A percentile compares a stretch with the other conserved stretches of the same genome.
Conservation (phyloP, 2,888 invertebrate genomes). For the Subacronicta megacephala region DNA sequence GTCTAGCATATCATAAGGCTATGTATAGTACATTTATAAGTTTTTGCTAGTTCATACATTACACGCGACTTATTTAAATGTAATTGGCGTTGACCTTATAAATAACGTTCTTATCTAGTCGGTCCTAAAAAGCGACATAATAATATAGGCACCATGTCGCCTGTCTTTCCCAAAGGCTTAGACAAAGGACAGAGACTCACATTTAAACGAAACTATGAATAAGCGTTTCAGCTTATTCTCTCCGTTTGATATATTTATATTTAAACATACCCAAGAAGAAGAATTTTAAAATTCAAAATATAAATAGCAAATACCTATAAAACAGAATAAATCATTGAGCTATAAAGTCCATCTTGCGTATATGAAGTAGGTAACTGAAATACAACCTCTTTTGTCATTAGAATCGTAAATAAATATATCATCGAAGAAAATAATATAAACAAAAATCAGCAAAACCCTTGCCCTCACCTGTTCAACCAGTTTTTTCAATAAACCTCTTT, state of each 20-base stretch:
- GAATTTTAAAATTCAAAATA: neutral
- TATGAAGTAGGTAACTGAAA: constrained; percentile 20
- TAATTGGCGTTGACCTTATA: constrained; percentile 25
- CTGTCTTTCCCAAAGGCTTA: no score
- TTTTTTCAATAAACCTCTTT: constrained; percentile 74
- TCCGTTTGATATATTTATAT: no score
- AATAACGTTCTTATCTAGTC: constrained; percentile 27
- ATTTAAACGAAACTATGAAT: neutral
- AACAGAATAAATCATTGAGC: constrained; percentile 30
- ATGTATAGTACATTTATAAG: constrained; percentile 32
- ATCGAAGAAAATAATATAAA: constrained; percentile 52
- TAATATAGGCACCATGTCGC: no score
- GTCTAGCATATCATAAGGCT: constrained; percentile 45
- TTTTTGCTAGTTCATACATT: constrained; percentile 61
- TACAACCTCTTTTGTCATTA: constrained; percentile 21
- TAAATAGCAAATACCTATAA: neutral
- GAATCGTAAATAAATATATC: constrained; percentile 39
- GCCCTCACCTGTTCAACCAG: constrained; percentile 73
- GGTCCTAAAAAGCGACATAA: constrained; percentile 8
- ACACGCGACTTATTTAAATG: constrained; percentile 54
- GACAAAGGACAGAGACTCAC: no score
- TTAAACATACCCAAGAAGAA: no score
- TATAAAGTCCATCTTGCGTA: constrained; percentile 29
- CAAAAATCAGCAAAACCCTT: constrained; percentile 59
- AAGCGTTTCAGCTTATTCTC: no score